Percentiles rank a stretch among this genome's conserved stretches.
Evolutionary conservation across 2,113 vertebrate genomes (phyloP).

Genomic region (Naja naja): DNA sequence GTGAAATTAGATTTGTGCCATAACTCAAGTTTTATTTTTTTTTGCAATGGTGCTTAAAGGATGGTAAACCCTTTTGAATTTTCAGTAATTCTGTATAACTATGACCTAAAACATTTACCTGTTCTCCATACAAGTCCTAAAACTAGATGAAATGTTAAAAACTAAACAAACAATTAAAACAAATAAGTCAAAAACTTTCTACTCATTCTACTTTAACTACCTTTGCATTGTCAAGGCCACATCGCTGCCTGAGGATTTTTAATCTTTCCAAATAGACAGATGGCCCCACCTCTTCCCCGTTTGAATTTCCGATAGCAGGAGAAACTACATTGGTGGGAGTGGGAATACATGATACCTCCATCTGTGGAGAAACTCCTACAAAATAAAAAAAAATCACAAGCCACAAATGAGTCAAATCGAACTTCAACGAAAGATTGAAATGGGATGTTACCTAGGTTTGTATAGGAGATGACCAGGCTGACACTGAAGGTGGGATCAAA

Average conservation of each 20-base stretch:
- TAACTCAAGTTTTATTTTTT: neutral
- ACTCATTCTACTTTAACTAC: constrained; percentile 61
- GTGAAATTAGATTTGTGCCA: neutral
- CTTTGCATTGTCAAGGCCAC: constrained; percentile 92
- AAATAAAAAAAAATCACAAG: constrained; percentile 36
- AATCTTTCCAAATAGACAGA: constrained; percentile 95
- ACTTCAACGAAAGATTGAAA: neutral
- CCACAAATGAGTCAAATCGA: constrained; percentile 10
- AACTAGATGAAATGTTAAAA: neutral
- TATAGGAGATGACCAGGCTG: neutral
- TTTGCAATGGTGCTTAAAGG: neutral
- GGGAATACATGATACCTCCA: constrained; percentile 75
- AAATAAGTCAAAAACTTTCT: neutral
- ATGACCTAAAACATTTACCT: neutral
- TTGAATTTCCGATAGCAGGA: constrained; percentile 76
- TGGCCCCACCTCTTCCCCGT: constrained; percentile 89
- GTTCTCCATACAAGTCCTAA: neutral
- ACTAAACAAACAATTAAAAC: neutral
- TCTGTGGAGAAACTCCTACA: constrained; percentile 85
- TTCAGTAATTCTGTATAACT: neutral
- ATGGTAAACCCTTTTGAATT: neutral
- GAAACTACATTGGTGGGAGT: constrained; percentile 69
- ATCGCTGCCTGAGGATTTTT: constrained; percentile 93
- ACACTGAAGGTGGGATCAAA: neutral
- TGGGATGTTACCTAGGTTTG: neutral